Conservation (phyloP, 2,888 invertebrate genomes). For the Iphiclides podalirius region DNA sequence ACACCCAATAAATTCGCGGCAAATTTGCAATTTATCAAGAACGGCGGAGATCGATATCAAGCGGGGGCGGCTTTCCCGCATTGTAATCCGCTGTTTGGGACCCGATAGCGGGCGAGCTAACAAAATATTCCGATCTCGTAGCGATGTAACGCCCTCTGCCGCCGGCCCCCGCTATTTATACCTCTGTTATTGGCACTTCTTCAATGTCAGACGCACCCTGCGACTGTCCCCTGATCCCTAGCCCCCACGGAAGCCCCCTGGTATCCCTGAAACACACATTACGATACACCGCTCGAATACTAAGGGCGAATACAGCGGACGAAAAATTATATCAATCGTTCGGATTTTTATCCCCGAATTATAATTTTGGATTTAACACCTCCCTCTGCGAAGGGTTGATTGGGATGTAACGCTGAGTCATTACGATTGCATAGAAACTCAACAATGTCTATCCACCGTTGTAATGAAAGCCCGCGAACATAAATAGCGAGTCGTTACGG, state of each 20-base stretch:
- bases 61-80: conserved; percentile 62
- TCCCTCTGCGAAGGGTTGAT: conserved; percentile 47
- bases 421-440: too few relatives aligned
- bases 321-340: conserved; percentile 76
- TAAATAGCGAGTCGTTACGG: too few relatives aligned
- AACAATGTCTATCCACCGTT: too few relatives aligned
- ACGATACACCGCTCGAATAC: conserved; percentile 69
- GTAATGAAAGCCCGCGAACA: too few relatives aligned
- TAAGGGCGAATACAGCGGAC: conserved; percentile 54
- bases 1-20: conserved; percentile 51
- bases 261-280: conserved; percentile 69
- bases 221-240: conserved; percentile 55
- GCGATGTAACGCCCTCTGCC: conserved; percentile 72
- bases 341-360: conserved; percentile 67
- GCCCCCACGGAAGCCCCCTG: conserved; percentile 54
- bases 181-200: conserved; percentile 81
- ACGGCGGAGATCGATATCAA: conserved; percentile 57
- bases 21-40: conserved; percentile 65
- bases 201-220: conserved; percentile 81
- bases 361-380: conserved; percentile 66
- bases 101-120: conserved; percentile 51
- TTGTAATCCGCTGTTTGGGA: conserved; percentile 77
- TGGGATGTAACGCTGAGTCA: too few relatives aligned
- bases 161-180: conserved; percentile 76
- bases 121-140: conserved; percentile 80